phyloP scores from a whole-genome alignment of 2,797 vertebrate species.

The Paedocypris micromegethes region DNA sequence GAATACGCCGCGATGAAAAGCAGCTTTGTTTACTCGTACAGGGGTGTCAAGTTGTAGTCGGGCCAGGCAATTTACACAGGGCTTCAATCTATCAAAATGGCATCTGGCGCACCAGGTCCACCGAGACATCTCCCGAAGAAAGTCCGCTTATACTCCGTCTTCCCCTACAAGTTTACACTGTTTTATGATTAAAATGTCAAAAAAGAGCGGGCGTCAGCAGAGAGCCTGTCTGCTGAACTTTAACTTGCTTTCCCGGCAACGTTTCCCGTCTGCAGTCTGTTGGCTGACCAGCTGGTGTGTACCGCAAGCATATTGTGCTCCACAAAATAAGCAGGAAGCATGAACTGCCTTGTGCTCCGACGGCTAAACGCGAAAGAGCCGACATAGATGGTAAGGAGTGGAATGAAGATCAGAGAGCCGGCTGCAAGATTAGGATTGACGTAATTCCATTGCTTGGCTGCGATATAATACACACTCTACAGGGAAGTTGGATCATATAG shows the following conservation, averaged over 20 bases:
- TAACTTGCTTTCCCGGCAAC: neutral
- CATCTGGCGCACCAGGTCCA: constrained; percentile 38
- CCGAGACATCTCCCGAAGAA: constrained; percentile 42
- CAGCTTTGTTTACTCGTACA: constrained; percentile 52
- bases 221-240: neutral
- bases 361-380: too few species aligned
- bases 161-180: constrained; percentile 27
- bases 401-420: too few species aligned
- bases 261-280: neutral
- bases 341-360: too few species aligned
- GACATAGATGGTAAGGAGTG: too few species aligned
- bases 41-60: constrained; percentile 50
- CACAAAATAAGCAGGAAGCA: too few species aligned
- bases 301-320: too few species aligned
- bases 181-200: constrained; percentile 36
- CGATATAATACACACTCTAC: too few species aligned
- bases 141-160: constrained; percentile 32
- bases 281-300: too few species aligned
- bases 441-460: too few species aligned
- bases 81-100: constrained; percentile 54
- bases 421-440: too few species aligned
- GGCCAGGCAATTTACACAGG: constrained; percentile 54
- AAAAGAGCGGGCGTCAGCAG: constrained; percentile 2
- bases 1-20: constrained; percentile 41
- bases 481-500: too few species aligned